Percentiles rank a stretch among this genome's conserved stretches.
Conservation (phyloP, 2,797 vertebrate species). For the Protosalanx chinensis region DNA sequence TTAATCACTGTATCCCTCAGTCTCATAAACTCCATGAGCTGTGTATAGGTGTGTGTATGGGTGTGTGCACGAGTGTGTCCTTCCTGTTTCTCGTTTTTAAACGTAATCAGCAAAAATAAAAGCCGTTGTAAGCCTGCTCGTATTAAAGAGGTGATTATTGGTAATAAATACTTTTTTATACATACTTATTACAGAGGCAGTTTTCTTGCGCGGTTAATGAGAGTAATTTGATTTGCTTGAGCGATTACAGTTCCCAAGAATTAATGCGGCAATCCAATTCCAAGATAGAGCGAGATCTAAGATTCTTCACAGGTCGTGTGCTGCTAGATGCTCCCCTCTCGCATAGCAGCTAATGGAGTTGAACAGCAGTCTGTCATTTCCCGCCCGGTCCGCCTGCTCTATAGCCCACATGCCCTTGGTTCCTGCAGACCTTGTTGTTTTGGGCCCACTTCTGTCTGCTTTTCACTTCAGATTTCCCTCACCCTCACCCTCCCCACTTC, state of each 20-base stretch:
- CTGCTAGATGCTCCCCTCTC: constrained; percentile 93
- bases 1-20: constrained; percentile 76
- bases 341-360: constrained; percentile 99
- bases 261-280: constrained; percentile 98
- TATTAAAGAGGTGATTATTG: constrained; percentile 92
- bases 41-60: constrained; percentile 48
- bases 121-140: constrained; percentile 71
- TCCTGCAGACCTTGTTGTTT: constrained; percentile 90
- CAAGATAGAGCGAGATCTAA: constrained; percentile 98
- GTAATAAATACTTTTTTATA: constrained; percentile 93
- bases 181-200: constrained; percentile 97
- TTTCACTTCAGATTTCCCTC: constrained; percentile 64
- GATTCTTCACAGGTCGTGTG: constrained; percentile 99
- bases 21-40: constrained; percentile 74
- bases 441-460: constrained; percentile 71
- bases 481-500: constrained; percentile 30
- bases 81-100: constrained; percentile 73
- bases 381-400: constrained; percentile 69
- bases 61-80: constrained; percentile 44
- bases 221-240: constrained; percentile 99
- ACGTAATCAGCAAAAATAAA: constrained; percentile 83
- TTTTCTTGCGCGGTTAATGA: constrained; percentile 98
- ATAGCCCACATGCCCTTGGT: constrained; percentile 96
- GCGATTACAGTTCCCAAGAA: constrained; percentile 98
- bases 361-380: constrained; percentile 99